Evolutionary conservation across 2,113 vertebrate species (phyloP).

Genomic region (Bambusicola thoracicus): DNA sequence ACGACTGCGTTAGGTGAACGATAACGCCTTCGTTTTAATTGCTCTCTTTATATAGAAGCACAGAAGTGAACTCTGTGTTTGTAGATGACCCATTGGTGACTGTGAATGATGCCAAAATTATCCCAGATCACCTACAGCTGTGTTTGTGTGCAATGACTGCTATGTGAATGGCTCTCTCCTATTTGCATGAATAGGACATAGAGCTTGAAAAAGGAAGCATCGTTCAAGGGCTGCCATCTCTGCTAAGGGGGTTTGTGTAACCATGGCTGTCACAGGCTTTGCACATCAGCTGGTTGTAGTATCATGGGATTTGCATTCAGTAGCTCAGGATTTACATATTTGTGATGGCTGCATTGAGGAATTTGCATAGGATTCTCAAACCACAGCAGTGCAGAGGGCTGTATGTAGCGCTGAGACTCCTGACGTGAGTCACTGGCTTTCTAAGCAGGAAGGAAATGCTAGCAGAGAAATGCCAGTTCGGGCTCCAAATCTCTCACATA

Average conservation of each 20-base stretch:
- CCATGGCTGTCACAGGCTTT: conserved; percentile 38
- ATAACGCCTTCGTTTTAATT: background rate
- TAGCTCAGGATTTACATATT: conserved; percentile 63
- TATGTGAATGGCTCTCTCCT: conserved; percentile 43
- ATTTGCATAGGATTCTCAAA: conserved; percentile 58
- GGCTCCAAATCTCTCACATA: background rate
- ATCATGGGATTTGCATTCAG: conserved; percentile 53
- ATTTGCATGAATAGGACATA: conserved; percentile 54
- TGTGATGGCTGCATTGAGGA: conserved; percentile 19
- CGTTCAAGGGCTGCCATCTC: background rate
- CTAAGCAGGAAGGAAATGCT: background rate
- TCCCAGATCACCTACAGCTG: conserved; percentile 26
- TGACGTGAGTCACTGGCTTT: background rate
- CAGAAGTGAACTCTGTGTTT: background rate
- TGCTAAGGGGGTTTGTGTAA: conserved; percentile 13
- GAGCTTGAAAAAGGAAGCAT: conserved; percentile 40
- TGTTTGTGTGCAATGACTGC: conserved; percentile 36
- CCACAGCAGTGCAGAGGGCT: background rate
- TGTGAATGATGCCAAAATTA: conserved; percentile 50
- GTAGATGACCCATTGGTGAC: background rate
- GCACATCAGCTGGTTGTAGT: conserved; percentile 1
- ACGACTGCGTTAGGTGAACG: background rate
- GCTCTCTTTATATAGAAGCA: background rate
- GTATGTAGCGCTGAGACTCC: background rate
- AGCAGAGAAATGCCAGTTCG: background rate